phyloP scores from a whole-genome alignment of 2,113 vertebrate genomes.

The Pantherophis guttatus region DNA sequence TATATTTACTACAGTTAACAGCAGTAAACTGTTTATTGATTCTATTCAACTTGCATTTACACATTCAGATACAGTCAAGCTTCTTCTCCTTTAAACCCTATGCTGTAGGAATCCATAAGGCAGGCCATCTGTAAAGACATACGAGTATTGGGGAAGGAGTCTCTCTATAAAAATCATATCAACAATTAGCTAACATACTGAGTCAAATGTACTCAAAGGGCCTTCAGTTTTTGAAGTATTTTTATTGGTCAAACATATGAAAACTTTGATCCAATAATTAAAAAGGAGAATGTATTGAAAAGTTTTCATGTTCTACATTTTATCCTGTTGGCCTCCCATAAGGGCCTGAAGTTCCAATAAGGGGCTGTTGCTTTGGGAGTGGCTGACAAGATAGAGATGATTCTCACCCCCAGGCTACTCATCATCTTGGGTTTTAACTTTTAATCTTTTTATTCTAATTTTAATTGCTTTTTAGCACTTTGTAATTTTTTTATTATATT shows the following conservation, averaged over 20 bases:
- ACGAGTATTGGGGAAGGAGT: not conserved
- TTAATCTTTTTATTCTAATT: not conserved
- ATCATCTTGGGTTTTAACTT: not conserved
- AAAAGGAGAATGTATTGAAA: not conserved
- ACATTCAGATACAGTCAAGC: not conserved
- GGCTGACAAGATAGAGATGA: not conserved
- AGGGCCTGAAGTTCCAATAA: not conserved
- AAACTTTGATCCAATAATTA: not conserved
- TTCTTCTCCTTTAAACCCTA: not conserved
- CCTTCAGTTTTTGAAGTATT: not conserved
- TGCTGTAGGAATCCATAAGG: not conserved
- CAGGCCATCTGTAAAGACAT: not conserved
- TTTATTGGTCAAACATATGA: not conserved
- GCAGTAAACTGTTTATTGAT: not conserved
- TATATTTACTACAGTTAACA: slow-evolving; percentile 2
- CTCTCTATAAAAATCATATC: not conserved
- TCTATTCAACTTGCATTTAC: not conserved
- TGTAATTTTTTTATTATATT: not conserved
- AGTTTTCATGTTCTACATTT: not conserved
- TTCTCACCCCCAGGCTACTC: not conserved
- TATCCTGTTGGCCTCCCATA: not conserved
- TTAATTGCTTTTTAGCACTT: not conserved
- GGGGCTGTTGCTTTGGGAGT: not conserved
- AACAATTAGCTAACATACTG: not conserved
- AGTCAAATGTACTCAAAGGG: not conserved